Conservation (phyloP, 1,140 invertebrate species). For the Pseudomyrmex sp. region DNA sequence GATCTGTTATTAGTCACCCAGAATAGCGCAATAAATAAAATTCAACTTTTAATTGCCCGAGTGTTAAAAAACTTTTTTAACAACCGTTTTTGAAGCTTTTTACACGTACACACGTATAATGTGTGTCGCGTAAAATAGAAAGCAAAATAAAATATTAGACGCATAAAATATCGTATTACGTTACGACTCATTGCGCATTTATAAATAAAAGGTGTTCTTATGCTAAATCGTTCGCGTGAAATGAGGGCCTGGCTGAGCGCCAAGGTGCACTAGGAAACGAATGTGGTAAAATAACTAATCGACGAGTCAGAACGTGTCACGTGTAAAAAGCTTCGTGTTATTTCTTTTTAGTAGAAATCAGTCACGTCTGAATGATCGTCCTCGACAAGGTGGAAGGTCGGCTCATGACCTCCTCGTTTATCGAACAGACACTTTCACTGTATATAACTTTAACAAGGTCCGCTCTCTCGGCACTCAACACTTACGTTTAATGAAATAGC, state of each 20-base stretch:
- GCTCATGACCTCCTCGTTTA: slow-evolving; percentile 75
- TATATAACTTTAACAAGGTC: slow-evolving; percentile 63
- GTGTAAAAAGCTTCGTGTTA: slow-evolving; percentile 31
- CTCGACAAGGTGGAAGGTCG: slow-evolving; percentile 77
- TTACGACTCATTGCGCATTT: not conserved
- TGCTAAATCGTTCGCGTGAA: slow-evolving; percentile 8
- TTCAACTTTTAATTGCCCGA: not conserved
- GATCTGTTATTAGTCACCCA: not conserved
- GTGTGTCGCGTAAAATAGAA: not conserved
- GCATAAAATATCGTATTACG: not conserved
- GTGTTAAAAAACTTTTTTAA: too few species aligned
- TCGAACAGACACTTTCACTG: slow-evolving; percentile 79
- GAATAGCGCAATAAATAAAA: not conserved
- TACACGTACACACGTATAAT: too few species aligned
- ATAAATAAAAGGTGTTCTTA: not conserved
- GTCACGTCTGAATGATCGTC: slow-evolving; percentile 49
- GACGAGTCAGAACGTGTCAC: not conserved
- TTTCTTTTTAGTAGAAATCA: slow-evolving; percentile 57
- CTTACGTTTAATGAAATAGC: slow-evolving; percentile 58
- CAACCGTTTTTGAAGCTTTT: too few species aligned
- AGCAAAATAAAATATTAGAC: not conserved
- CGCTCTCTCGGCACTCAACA: slow-evolving; percentile 58
- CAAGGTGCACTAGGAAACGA: not conserved
- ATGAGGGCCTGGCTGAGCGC: not conserved
- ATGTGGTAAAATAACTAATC: slow-evolving; percentile 16